Base-by-base conservation (phyloP, 2,888 invertebrate species). In the Athrips mouffetella region DNA sequence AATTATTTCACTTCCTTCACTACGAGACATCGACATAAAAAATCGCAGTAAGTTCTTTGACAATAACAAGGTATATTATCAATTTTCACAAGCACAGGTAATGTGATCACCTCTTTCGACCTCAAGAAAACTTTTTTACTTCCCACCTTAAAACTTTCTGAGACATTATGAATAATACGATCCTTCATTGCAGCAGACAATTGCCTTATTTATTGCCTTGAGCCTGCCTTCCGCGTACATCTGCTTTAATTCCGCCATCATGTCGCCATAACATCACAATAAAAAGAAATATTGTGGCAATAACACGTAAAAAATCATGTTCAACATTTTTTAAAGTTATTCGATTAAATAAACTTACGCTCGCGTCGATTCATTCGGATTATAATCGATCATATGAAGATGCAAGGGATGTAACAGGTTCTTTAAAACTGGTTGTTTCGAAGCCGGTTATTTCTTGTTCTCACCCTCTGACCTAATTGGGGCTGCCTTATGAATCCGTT, bases 151-250 rank as follows among this genome's bases (percentile, higher is more conserved):
- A 44, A 31, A 31, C n/a, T 44, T 44, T 31, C 30, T 13, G 31
- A 44, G 44, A 42, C 42, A 18, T 42, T 42, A 42, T 42, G 44
- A 44, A 44, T 44, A 44, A 44, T 31, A 44, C 29, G 44, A 31
- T 44, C 31, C 44, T n/a, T 31, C 44, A 31, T 44, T 44, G 20
- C 44, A 29, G 44, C 44, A 44, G 44, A 61, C 70, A 72, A 75
- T 74, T 72, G 72, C 73, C 75, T 72, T 72, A 68, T 71, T 74
- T 77, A 75, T 76, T 67, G 46, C 54, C 65, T 74, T 74, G 76
- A 57, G 74, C 65, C 40, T 76, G 58, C 67, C 75, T 78, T 75
- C 78, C 76, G 68, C 63, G 55, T 54, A 60, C 70, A 63, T 70
- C 70, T 71, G 67, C 66, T 65, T 49, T 39, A 18, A 3, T n/a